A percentile compares a stretch with the other conserved stretches of the same genome.
phyloP scores from a whole-genome alignment of 2,888 invertebrate genomes.

The Drosophila engyochracea region DNA sequence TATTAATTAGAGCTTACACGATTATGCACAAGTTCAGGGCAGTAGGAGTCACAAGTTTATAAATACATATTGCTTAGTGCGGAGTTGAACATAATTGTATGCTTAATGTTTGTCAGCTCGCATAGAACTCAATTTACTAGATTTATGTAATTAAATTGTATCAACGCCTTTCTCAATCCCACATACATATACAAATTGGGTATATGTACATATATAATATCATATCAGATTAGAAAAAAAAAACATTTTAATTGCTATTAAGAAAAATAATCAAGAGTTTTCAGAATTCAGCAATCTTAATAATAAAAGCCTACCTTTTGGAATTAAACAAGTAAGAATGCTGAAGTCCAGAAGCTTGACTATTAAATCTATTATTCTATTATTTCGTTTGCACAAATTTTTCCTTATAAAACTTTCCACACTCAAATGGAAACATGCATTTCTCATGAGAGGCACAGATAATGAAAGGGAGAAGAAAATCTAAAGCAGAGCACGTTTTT shows the following conservation, averaged over 20 bases:
- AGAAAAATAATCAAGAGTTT: neutral
- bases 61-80: too few relatives aligned
- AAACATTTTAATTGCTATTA: neutral
- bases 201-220: too few relatives aligned
- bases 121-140: too few relatives aligned
- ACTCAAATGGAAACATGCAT: neutral
- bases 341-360: neutral
- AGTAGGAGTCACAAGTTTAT: fast-evolving
- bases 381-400: neutral
- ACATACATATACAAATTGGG: neutral
- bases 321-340: neutral
- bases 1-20: conserved; percentile 1
- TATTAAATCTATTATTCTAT: neutral
- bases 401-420: neutral
- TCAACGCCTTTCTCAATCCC: too few relatives aligned
- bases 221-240: too few relatives aligned
- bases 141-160: too few relatives aligned
- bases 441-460: neutral
- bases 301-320: neutral
- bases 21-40: neutral
- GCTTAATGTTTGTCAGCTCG: too few relatives aligned
- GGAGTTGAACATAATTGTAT: too few relatives aligned
- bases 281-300: neutral
- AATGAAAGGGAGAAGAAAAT: neutral
- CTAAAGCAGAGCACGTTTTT: neutral